phyloP scores from a whole-genome alignment of 2,888 invertebrate genomes.

The Plemyria rubiginata region DNA sequence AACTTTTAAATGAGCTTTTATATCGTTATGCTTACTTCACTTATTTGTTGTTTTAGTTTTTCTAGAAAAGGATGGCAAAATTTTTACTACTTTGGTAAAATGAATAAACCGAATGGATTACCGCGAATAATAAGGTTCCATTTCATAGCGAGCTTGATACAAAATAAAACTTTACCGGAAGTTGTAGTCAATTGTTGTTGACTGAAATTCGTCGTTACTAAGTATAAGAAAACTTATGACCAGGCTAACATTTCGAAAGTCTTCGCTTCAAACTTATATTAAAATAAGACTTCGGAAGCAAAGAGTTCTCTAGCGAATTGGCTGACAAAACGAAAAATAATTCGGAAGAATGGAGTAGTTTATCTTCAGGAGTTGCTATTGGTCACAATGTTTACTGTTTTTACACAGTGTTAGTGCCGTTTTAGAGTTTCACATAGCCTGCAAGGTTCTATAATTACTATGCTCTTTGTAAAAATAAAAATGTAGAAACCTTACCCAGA shows the following conservation, averaged over 20 bases:
- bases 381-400: conserved; percentile 15
- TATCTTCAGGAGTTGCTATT: conserved; percentile 12
- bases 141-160: conserved; percentile 3
- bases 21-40: too few relatives aligned
- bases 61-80: too few relatives aligned
- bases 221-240: conserved; percentile 39
- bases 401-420: neutral
- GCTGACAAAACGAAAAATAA: conserved; percentile 29
- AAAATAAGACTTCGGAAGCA: conserved; percentile 34
- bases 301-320: conserved; percentile 31
- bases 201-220: conserved; percentile 36
- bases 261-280: conserved; percentile 35
- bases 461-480: neutral
- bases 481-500: too few relatives aligned
- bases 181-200: conserved; percentile 38
- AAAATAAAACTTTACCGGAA: conserved; percentile 33
- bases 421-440: conserved; percentile 8
- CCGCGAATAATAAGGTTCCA: neutral
- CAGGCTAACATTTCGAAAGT: conserved; percentile 35
- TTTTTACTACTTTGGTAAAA: neutral
- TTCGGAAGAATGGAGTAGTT: conserved; percentile 12
- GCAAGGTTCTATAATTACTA: neutral
- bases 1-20: too few relatives aligned
- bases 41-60: too few relatives aligned
- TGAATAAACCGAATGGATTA: neutral